phyloP scores from a whole-genome alignment of 2,888 invertebrate genomes.

The Nasonia oneida region DNA sequence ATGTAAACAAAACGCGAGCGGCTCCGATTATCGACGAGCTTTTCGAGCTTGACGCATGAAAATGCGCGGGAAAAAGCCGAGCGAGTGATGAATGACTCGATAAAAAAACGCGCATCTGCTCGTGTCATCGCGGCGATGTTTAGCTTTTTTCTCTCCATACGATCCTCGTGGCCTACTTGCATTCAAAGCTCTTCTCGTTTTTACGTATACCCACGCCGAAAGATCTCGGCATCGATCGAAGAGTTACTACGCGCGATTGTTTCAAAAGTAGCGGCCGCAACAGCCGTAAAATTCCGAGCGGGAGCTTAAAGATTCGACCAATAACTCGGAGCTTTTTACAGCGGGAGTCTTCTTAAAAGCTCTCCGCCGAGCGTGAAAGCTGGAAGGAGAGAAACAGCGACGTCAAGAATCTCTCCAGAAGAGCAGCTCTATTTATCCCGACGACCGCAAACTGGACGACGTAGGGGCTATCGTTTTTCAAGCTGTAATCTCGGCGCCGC shows the following conservation, averaged over 20 bases:
- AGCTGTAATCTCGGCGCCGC: constrained; percentile 36
- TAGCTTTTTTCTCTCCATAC: too few relatives aligned
- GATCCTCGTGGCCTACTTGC: not conserved
- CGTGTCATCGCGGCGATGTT: constrained; percentile 9
- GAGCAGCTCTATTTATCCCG: constrained; percentile 7
- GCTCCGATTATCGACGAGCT: constrained; percentile 8
- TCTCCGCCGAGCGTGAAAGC: not conserved
- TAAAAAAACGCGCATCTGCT: constrained; percentile 23
- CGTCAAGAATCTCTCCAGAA: not conserved
- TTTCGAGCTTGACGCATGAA: not conserved
- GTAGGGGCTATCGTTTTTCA: constrained; percentile 41
- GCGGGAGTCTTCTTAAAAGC: not conserved
- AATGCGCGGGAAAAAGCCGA: constrained; percentile 1
- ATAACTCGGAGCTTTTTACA: not conserved
- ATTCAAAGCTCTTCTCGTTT: not conserved
- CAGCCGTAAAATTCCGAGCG: not conserved
- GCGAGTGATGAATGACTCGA: constrained; percentile 33
- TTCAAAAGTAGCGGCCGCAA: not conserved
- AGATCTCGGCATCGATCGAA: too few relatives aligned
- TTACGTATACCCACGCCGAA: not conserved
- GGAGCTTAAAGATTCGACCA: not conserved
- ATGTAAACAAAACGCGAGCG: constrained; percentile 27
- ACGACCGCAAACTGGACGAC: constrained; percentile 8
- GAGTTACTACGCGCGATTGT: not conserved
- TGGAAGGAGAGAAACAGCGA: not conserved